Conservation (phyloP, 2,113 vertebrate species). For the Lethenteron camtschaticum region DNA sequence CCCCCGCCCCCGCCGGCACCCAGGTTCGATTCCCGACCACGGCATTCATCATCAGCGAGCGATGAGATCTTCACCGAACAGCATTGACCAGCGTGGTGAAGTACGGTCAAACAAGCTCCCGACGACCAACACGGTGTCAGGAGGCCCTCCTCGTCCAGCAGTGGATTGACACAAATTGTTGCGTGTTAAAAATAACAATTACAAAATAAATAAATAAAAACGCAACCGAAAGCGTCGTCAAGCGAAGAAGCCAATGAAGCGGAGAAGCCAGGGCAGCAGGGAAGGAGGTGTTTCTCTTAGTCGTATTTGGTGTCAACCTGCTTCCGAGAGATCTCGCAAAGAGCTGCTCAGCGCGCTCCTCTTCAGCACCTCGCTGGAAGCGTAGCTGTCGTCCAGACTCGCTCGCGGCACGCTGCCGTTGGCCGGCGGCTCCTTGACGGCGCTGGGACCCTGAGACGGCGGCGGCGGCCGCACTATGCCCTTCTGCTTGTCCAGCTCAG, state of each 20-base stretch:
- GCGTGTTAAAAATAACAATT: not conserved
- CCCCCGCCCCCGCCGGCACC: too few species aligned
- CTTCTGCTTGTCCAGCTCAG: slow-evolving; percentile 90
- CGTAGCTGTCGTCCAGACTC: slow-evolving; percentile 80
- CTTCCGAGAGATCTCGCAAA: slow-evolving; percentile 75
- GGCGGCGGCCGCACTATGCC: slow-evolving; percentile 51
- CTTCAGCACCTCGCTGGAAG: slow-evolving; percentile 66
- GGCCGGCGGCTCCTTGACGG: slow-evolving; percentile 60
- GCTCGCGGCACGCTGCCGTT: slow-evolving; percentile 46
- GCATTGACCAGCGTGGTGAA: too few species aligned
- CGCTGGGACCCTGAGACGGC: slow-evolving; percentile 53
- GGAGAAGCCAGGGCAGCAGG: not conserved
- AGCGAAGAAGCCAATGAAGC: not conserved
- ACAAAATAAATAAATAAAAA: not conserved
- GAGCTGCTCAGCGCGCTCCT: slow-evolving; percentile 85
- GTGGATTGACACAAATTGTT: too few species aligned
- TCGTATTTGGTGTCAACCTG: slow-evolving; percentile 28
- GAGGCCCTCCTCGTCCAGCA: too few species aligned
- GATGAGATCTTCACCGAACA: too few species aligned
- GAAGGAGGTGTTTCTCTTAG: not conserved
- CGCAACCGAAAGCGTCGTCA: not conserved
- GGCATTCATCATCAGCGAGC: too few species aligned
- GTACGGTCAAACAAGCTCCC: too few species aligned
- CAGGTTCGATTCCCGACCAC: too few species aligned
- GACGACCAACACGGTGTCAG: too few species aligned